A percentile compares a stretch with the other conserved stretches of the same genome.
These are phyloP conservation scores for Notoglanidium macrostoma DNA, from an alignment of 2,797 vertebrate genomes.

Conservation along the genomic window DNA sequence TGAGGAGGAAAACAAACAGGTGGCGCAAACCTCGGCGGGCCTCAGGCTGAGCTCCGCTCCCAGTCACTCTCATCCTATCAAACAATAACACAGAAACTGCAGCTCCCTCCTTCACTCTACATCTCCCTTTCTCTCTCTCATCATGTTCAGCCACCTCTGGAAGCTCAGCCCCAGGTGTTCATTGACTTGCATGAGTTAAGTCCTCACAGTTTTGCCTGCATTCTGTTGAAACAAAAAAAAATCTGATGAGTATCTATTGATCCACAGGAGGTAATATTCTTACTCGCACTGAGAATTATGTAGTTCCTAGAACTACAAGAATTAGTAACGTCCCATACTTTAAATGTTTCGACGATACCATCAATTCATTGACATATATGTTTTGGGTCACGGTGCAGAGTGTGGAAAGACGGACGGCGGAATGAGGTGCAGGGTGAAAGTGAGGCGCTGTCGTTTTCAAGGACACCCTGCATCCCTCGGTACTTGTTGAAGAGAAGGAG, in stretches of 20 bases:
- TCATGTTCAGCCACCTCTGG: slow-evolving; percentile 73
- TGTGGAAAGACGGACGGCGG: slow-evolving; percentile 19
- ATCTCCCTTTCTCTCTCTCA: slow-evolving; percentile 13
- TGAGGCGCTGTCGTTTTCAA: slow-evolving; percentile 78
- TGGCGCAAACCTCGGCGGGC: slow-evolving; percentile 76
- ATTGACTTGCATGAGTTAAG: slow-evolving; percentile 80
- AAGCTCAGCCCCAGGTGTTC: slow-evolving; percentile 79
- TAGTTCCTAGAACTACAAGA: background rate
- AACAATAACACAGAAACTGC: slow-evolving; percentile 69
- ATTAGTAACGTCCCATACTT: background rate
- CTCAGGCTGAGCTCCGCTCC: slow-evolving; percentile 57
- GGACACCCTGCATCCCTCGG: slow-evolving; percentile 80
- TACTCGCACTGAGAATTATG: background rate
- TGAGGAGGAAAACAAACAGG: slow-evolving; percentile 78
- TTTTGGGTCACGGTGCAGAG: slow-evolving; percentile 8
- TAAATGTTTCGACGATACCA: slow-evolving; percentile 7
- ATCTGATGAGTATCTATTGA: slow-evolving; percentile 73
- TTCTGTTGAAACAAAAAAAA: slow-evolving; percentile 26
- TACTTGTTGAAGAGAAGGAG: slow-evolving; percentile 86
- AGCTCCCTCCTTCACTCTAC: slow-evolving; percentile 15
- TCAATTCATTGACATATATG: background rate
- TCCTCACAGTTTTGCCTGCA: slow-evolving; percentile 73
- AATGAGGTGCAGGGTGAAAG: slow-evolving; percentile 69
- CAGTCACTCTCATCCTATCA: slow-evolving; percentile 72
- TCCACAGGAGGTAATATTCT: slow-evolving; percentile 63